Conservation (phyloP, 2,113 vertebrate genomes). For the Cyphomyrus plagiostoma region DNA sequence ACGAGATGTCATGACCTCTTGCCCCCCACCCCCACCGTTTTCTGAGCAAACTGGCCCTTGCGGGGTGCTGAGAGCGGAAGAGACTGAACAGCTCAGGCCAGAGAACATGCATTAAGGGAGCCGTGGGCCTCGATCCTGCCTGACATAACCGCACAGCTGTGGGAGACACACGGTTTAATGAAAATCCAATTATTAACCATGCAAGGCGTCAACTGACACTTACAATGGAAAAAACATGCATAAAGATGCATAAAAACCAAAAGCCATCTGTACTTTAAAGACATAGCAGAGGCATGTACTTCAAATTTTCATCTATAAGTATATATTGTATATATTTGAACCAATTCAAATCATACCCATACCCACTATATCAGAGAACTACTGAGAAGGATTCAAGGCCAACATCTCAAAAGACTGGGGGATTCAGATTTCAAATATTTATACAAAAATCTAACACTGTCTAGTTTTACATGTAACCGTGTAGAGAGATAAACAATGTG, state of each 20-base stretch:
- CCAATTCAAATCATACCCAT: not conserved
- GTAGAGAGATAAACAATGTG: not conserved
- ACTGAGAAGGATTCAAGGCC: not conserved
- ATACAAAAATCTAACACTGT: not conserved
- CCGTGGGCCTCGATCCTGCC: not conserved
- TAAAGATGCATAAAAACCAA: not conserved
- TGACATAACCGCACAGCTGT: not conserved
- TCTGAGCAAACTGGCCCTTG: not conserved
- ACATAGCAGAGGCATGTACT: not conserved
- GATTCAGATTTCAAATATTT: not conserved
- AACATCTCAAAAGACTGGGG: not conserved
- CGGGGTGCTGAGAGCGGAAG: not conserved
- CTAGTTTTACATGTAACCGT: not conserved
- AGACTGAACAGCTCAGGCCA: not conserved
- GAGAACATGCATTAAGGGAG: not conserved
- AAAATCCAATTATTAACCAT: not conserved
- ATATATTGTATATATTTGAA: not conserved
- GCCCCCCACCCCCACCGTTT: not conserved
- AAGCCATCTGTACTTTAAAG: not conserved
- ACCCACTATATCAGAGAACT: not conserved
- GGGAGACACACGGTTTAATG: not conserved
- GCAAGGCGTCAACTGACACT: not conserved
- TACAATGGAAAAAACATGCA: not conserved
- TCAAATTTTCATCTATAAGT: not conserved
- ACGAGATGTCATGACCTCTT: not conserved